Evolutionary conservation across 2,888 invertebrate species (phyloP).

Genomic region (Cataglyphis cursor): DNA sequence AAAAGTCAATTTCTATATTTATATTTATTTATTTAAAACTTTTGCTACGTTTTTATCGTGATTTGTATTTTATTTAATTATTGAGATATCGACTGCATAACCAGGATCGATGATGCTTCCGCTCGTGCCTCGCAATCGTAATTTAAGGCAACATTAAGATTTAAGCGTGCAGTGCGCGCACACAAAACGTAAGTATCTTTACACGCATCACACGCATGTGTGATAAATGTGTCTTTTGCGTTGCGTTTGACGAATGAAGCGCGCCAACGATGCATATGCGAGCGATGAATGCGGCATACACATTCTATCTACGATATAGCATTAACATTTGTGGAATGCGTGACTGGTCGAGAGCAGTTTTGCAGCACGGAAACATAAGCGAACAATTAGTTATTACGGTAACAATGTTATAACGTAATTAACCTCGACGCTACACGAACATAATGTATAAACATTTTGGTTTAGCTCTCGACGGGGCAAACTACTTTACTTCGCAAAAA

Average conservation of each 20-base stretch:
- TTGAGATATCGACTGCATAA: constrained; percentile 24
- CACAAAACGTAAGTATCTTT: constrained; percentile 60
- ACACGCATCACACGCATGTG: constrained; percentile 66
- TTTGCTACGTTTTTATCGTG: neutral
- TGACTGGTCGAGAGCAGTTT: constrained; percentile 50
- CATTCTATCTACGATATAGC: constrained; percentile 29
- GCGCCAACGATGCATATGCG: constrained; percentile 44
- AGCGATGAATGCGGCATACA: constrained; percentile 49
- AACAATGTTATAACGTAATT: constrained; percentile 49
- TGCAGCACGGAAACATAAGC: constrained; percentile 44
- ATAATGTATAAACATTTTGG: constrained; percentile 45
- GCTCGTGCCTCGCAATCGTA: constrained; percentile 67
- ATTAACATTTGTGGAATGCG: constrained; percentile 54
- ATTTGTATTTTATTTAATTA: neutral
- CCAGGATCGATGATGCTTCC: constrained; percentile 70
- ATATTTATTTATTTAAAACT: neutral
- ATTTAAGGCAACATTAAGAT: constrained; percentile 59
- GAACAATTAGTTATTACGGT: constrained; percentile 47
- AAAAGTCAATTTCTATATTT: neutral
- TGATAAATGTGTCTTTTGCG: constrained; percentile 52
- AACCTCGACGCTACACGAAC: constrained; percentile 21
- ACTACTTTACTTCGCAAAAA: constrained; percentile 14
- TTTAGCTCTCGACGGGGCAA: constrained; percentile 24
- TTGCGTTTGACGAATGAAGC: constrained; percentile 53
- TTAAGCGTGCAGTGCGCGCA: constrained; percentile 32